Conservation (phyloP, 2,797 vertebrate species). For the Cyclopterus lumpus region DNA sequence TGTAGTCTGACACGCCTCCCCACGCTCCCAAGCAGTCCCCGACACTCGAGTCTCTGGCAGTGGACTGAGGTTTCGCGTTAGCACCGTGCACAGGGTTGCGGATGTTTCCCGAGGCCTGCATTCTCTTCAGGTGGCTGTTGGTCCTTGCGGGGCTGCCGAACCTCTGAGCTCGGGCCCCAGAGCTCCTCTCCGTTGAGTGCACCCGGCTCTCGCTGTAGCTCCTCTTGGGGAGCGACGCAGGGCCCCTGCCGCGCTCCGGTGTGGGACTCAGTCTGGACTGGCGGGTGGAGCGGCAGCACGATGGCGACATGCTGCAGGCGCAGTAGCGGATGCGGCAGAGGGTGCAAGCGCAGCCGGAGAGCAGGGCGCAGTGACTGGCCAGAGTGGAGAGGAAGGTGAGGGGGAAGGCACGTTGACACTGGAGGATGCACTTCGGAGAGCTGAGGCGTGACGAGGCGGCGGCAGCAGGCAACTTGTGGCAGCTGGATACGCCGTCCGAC, state of each 20-base stretch:
- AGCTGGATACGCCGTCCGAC: conserved; percentile 51
- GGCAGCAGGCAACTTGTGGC: conserved; percentile 65
- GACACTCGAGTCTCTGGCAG: background rate
- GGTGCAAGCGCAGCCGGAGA: conserved; percentile 65
- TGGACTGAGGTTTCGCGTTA: conserved; percentile 29
- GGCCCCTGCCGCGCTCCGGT: conserved; percentile 42
- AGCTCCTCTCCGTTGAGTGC: conserved; percentile 35
- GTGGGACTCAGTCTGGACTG: conserved; percentile 61
- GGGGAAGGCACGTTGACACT: conserved; percentile 84
- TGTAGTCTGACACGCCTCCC: conserved; percentile 22
- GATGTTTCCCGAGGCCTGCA: conserved; percentile 85
- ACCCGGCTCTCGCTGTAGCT: conserved; percentile 82
- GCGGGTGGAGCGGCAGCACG: conserved; percentile 55
- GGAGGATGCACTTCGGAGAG: conserved; percentile 83
- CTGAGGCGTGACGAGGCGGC: conserved; percentile 77
- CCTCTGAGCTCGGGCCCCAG: conserved; percentile 25
- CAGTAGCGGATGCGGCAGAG: conserved; percentile 65
- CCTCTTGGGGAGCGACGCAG: conserved; percentile 57
- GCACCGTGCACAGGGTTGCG: conserved; percentile 69
- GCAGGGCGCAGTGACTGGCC: conserved; percentile 64
- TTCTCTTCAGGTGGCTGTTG: conserved; percentile 77
- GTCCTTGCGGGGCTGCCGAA: conserved; percentile 56
- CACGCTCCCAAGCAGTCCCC: background rate
- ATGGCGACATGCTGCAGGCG: conserved; percentile 33
- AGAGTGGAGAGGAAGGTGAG: conserved; percentile 78